These are phyloP conservation scores for Phyllotreta cruciferae DNA, from an alignment of 2,888 invertebrate species.

Conservation along the genomic window DNA sequence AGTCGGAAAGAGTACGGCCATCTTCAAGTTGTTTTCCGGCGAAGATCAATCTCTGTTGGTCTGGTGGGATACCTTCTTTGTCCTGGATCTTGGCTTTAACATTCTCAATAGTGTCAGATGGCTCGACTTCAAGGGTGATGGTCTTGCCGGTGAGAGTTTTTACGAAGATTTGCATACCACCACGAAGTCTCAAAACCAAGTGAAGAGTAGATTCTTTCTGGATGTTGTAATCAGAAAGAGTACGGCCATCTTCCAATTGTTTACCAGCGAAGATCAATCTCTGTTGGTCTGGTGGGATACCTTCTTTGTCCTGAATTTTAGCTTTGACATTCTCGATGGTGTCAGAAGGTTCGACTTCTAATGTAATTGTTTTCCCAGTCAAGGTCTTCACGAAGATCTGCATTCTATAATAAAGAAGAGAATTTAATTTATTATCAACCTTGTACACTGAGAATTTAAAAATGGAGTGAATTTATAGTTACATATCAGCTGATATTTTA, in stretches of 20 bases:
- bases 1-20: slow-evolving; percentile 89
- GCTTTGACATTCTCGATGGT: slow-evolving; percentile 72
- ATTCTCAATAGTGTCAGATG: slow-evolving; percentile 92
- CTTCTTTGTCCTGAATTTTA: slow-evolving; percentile 66
- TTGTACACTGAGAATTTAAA: not conserved
- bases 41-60: slow-evolving; percentile 88
- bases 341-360: slow-evolving; percentile 68
- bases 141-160: slow-evolving; percentile 93
- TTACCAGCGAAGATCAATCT: slow-evolving; percentile 72
- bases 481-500: too few species aligned
- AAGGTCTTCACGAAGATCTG: slow-evolving; percentile 70
- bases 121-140: slow-evolving; percentile 89
- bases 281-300: slow-evolving; percentile 68
- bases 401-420: slow-evolving; percentile 59
- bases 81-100: slow-evolving; percentile 92
- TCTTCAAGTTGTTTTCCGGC: slow-evolving; percentile 94
- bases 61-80: slow-evolving; percentile 89
- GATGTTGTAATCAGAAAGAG: slow-evolving; percentile 71
- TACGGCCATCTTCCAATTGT: slow-evolving; percentile 74
- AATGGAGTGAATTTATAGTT: not conserved
- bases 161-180: slow-evolving; percentile 89
- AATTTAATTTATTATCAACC: not conserved
- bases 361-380: slow-evolving; percentile 67
- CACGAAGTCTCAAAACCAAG: slow-evolving; percentile 62
- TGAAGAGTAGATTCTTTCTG: slow-evolving; percentile 69